Evolutionary conservation across 2,113 vertebrate genomes (phyloP).

Genomic region (Pterocles burchelli): DNA sequence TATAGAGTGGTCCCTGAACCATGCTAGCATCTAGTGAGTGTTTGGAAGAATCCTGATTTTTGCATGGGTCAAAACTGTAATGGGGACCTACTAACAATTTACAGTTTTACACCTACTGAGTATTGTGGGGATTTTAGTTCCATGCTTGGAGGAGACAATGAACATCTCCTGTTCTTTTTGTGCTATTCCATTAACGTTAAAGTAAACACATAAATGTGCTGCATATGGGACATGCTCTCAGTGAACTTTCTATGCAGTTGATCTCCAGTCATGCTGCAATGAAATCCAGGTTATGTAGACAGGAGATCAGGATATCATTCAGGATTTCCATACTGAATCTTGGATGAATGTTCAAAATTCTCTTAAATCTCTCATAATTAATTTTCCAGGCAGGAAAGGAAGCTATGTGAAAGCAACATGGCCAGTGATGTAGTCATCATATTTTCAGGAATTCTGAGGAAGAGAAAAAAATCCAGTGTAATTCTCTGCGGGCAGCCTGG

Average conservation of each 20-base stretch:
- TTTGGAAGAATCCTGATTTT: neutral
- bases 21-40: neutral
- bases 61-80: neutral
- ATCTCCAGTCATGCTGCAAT: neutral
- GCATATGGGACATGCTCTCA: neutral
- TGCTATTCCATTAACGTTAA: neutral
- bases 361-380: neutral
- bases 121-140: neutral
- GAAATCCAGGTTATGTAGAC: neutral
- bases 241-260: neutral
- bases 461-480: neutral
- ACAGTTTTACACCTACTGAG: neutral
- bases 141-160: neutral
- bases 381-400: neutral
- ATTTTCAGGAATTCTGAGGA: neutral
- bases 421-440: neutral
- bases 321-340: neutral
- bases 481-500: neutral
- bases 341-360: neutral
- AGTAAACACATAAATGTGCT: neutral
- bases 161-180: neutral
- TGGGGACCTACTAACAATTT: neutral
- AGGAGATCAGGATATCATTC: neutral
- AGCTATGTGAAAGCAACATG: neutral
- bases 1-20: neutral